Evolutionary conservation across 1,140 invertebrate species (phyloP).

Genomic region (Drosophila sp.): DNA sequence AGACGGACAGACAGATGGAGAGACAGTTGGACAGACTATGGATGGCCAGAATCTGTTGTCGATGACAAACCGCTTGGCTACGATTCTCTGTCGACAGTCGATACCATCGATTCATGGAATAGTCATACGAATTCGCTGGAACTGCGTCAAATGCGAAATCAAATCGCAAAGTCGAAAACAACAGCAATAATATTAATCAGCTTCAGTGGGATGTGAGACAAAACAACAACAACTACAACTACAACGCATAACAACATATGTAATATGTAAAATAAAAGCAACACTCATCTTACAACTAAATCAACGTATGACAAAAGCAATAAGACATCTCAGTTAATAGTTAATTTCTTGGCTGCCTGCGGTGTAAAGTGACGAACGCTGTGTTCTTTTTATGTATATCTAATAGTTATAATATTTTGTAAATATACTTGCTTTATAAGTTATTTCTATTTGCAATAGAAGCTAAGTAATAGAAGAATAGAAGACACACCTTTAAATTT

Average conservation of each 20-base stretch:
- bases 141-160: constrained; percentile 42
- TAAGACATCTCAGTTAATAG: not conserved
- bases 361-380: not conserved
- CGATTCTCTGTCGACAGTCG: too few species aligned
- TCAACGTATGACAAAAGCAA: not conserved
- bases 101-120: constrained; percentile 34
- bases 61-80: constrained; percentile 46
- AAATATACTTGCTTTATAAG: too few species aligned
- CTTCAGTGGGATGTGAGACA: constrained; percentile 13
- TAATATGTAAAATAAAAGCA: not conserved
- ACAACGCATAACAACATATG: not conserved
- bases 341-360: too few species aligned
- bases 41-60: constrained; percentile 2
- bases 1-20: not conserved
- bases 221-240: constrained; percentile 2
- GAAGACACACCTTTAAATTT: too few species aligned
- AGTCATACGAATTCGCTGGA: constrained; percentile 56
- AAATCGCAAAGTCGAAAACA: constrained; percentile 36
- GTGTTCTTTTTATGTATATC: not conserved
- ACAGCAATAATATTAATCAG: constrained; percentile 30
- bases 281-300: not conserved
- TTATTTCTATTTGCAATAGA: too few species aligned
- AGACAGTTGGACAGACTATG: not conserved
- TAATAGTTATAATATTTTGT: too few species aligned
- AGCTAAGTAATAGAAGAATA: too few species aligned